phyloP scores from a whole-genome alignment of 2,888 invertebrate genomes.

The Drosophila borborema region DNA sequence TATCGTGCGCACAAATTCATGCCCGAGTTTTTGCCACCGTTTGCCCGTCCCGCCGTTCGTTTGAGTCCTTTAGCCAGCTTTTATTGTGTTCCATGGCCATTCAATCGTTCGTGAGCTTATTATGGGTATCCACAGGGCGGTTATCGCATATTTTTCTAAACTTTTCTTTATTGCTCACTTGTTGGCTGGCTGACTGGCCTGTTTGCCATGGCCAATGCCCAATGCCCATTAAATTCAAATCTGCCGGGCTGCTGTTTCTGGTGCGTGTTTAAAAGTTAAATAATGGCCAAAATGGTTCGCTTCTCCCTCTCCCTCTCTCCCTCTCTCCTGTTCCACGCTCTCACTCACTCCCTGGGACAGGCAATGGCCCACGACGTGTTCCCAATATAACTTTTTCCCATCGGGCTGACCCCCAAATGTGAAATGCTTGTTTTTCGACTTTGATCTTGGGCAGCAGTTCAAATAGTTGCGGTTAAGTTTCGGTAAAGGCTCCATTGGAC shows the following conservation, averaged over 20 bases:
- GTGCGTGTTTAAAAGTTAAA: conserved; percentile 80
- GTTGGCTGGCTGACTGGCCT: conserved; percentile 62
- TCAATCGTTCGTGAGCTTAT: conserved; percentile 79
- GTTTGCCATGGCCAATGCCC: conserved; percentile 11
- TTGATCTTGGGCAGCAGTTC: conserved; percentile 73
- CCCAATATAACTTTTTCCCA: conserved; percentile 77
- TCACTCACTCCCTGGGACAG: conserved; percentile 27
- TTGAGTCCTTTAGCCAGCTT: conserved; percentile 35
- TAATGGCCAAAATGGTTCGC: conserved; percentile 60
- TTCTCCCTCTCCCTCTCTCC: neutral
- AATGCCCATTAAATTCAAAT: conserved; percentile 75
- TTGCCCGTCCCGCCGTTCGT: conserved; percentile 1
- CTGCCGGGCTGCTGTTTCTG: conserved; percentile 61
- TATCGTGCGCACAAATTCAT: conserved; percentile 80
- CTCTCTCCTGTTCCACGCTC: neutral
- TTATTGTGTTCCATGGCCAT: conserved; percentile 71
- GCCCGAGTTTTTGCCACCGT: conserved; percentile 46
- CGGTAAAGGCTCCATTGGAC: conserved; percentile 54
- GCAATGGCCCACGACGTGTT: conserved; percentile 77
- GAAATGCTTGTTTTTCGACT: conserved; percentile 48
- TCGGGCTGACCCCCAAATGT: conserved; percentile 20
- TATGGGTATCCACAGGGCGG: conserved; percentile 54
- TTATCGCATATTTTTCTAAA: conserved; percentile 80
- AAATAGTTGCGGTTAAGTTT: conserved; percentile 73
- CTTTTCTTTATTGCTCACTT: conserved; percentile 83